Conservation (phyloP, 1,140 invertebrate genomes). For the Schlechtendalia chinensis region DNA sequence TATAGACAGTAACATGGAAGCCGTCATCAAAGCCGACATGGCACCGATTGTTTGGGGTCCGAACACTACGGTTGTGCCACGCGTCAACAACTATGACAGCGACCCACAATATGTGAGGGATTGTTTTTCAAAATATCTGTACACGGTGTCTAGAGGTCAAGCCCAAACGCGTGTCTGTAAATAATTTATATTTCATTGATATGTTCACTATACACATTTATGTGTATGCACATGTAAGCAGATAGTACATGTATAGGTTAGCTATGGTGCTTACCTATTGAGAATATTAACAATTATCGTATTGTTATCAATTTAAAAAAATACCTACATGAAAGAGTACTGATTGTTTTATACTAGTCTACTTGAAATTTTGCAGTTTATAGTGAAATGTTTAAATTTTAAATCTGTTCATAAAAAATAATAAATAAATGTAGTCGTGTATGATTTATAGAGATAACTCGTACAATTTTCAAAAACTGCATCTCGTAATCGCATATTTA, state of each 20-base stretch:
- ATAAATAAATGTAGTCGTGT: background rate
- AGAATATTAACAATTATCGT: background rate
- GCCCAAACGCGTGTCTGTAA: constrained; percentile 19
- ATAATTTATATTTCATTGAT: background rate
- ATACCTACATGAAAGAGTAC: background rate
- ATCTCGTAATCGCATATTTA: background rate
- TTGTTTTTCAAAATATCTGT: constrained; percentile 40
- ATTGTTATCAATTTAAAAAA: background rate
- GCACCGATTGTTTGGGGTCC: constrained; percentile 44
- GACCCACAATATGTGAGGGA: constrained; percentile 38
- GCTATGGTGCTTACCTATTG: background rate
- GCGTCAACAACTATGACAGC: constrained; percentile 19
- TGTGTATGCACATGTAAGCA: too few species aligned
- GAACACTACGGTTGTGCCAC: constrained; percentile 17
- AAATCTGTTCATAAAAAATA: background rate
- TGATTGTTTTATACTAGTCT: constrained; percentile 38
- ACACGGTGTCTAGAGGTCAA: constrained; percentile 11
- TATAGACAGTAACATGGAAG: constrained; percentile 47
- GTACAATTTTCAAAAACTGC: too few species aligned
- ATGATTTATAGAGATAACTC: too few species aligned
- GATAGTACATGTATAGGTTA: too few species aligned
- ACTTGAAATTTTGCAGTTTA: background rate
- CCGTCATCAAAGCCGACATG: constrained; percentile 44
- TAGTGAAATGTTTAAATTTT: background rate
- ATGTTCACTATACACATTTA: too few species aligned